phyloP scores from a whole-genome alignment of 2,113 vertebrate genomes.

The Tragelaphus strepsiceros region DNA sequence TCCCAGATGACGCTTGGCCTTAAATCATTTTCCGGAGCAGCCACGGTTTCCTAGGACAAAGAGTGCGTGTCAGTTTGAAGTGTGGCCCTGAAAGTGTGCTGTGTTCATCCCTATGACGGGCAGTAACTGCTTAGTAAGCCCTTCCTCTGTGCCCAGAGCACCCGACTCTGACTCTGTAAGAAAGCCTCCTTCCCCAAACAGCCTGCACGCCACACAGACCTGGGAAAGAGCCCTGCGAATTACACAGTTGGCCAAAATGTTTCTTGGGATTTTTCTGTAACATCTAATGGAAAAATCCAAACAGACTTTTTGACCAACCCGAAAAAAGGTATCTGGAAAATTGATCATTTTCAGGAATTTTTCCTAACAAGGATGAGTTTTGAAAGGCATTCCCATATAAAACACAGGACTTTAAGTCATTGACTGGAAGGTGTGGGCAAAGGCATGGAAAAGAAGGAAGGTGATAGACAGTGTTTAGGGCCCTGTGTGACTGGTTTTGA shows the following conservation, averaged over 20 bases:
- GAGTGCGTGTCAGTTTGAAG: fast-evolving
- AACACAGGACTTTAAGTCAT: not conserved
- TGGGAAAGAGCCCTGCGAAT: not conserved
- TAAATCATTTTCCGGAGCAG: not conserved
- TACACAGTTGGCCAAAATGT: not conserved
- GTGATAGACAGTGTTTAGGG: not conserved
- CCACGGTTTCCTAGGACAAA: not conserved
- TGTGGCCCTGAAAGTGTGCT: fast-evolving
- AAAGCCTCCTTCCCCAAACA: not conserved
- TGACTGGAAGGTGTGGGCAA: not conserved
- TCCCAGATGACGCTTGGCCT: not conserved
- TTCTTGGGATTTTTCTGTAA: not conserved
- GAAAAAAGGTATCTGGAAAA: not conserved
- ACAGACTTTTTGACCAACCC: not conserved
- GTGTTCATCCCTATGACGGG: fast-evolving
- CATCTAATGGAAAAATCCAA: not conserved
- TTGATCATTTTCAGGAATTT: not conserved
- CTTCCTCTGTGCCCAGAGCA: fast-evolving
- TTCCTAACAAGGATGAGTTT: not conserved
- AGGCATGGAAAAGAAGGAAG: not conserved
- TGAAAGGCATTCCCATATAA: not conserved
- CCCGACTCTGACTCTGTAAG: not conserved
- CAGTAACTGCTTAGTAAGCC: fast-evolving
- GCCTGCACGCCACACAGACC: too few species aligned
- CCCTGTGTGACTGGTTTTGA: not conserved